These are phyloP conservation scores for Scytalopus superciliaris DNA, from an alignment of 2,113 vertebrate genomes.

Conservation along the genomic window DNA sequence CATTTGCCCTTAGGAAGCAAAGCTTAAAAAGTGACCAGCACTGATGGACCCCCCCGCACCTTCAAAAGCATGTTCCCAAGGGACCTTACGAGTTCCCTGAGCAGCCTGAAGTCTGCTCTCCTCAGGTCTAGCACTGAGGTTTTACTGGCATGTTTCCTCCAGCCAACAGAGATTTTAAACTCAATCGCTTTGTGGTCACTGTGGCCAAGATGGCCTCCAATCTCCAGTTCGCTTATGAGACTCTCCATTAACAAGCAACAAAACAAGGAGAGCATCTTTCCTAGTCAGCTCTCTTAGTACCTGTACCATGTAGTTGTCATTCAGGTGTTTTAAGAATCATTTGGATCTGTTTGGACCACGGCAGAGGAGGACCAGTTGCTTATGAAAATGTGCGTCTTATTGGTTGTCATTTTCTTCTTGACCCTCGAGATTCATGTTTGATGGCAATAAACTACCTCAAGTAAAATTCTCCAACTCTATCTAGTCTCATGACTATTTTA, in stretches of 20 bases:
- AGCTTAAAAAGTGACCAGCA: not conserved
- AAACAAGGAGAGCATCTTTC: not conserved
- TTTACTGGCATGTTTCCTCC: not conserved
- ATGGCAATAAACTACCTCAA: not conserved
- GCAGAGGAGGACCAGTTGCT: not conserved
- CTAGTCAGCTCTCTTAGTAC: not conserved
- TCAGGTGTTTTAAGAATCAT: not conserved
- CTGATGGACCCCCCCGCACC: not conserved
- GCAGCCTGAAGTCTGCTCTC: not conserved
- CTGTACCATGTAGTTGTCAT: not conserved
- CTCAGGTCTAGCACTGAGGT: not conserved
- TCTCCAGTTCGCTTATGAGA: rapidly evolving
- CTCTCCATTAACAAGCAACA: not conserved
- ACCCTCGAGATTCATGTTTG: not conserved
- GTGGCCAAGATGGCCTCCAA: not conserved
- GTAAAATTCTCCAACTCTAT: not conserved
- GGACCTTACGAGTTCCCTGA: not conserved
- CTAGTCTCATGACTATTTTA: not conserved
- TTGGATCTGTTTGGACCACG: not conserved
- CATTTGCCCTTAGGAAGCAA: not conserved
- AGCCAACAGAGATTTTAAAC: not conserved
- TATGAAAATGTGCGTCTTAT: not conserved
- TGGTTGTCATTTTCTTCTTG: not conserved
- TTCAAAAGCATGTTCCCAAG: not conserved
- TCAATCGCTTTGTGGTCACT: not conserved